phyloP scores from a whole-genome alignment of 2,113 vertebrate genomes.

The Cynopterus brachyotis region DNA sequence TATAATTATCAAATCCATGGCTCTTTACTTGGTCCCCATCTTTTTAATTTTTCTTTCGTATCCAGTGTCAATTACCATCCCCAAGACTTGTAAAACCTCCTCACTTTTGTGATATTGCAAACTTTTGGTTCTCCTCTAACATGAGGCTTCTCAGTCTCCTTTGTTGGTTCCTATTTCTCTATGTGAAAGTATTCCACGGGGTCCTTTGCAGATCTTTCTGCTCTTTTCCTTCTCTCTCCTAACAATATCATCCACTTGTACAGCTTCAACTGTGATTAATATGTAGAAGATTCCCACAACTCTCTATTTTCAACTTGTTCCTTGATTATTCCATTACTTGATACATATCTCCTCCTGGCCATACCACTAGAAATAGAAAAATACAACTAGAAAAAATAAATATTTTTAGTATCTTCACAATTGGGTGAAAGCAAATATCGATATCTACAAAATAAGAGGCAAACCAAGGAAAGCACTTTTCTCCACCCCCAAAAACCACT shows the following conservation, averaged over 20 bases:
- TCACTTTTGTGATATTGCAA: neutral
- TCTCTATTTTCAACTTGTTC: neutral
- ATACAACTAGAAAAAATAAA: neutral
- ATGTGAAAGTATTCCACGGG: neutral
- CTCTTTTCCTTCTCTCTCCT: neutral
- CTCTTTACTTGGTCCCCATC: neutral
- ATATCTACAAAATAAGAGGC: neutral
- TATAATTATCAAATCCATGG: neutral
- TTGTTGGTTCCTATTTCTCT: neutral
- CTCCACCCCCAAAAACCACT: neutral
- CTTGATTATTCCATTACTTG: neutral
- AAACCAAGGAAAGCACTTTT: neutral
- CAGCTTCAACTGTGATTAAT: neutral
- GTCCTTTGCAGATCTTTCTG: neutral
- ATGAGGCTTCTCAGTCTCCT: neutral
- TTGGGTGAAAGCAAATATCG: neutral
- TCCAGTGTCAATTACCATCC: neutral
- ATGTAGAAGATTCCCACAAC: neutral
- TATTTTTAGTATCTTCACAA: neutral
- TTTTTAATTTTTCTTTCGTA: neutral
- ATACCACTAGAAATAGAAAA: neutral
- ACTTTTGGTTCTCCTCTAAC: neutral
- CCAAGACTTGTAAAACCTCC: neutral
- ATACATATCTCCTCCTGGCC: neutral
- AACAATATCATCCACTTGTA: neutral